phyloP scores from a whole-genome alignment of 2,888 invertebrate genomes.

The Escarpia spicata region DNA sequence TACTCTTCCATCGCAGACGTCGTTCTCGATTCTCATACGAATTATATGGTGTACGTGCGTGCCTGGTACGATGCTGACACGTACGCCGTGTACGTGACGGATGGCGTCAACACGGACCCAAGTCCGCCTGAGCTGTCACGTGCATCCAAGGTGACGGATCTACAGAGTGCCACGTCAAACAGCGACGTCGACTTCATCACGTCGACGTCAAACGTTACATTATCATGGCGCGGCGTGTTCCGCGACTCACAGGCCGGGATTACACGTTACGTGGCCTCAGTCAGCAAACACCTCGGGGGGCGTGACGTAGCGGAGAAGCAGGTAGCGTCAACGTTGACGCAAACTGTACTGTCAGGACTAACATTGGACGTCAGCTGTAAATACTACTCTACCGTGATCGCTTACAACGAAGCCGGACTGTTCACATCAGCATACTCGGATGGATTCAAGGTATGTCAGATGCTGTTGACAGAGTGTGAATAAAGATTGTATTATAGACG shows the following conservation, averaged over 20 bases:
- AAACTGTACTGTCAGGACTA: conserved; percentile 32
- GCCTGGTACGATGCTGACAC: conserved; percentile 30
- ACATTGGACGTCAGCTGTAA: background rate
- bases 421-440: conserved; percentile 37
- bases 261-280: conserved; percentile 39
- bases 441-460: conserved; percentile 29
- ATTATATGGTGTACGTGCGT: conserved; percentile 31
- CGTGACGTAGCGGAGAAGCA: conserved; percentile 36
- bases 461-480: background rate
- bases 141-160: conserved; percentile 1
- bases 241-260: background rate
- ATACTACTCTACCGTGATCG: conserved; percentile 40
- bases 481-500: background rate
- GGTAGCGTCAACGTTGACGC: conserved; percentile 33
- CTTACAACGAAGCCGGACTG: conserved; percentile 40
- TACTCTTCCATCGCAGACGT: background rate
- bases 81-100: conserved; percentile 26
- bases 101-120: conserved; percentile 20
- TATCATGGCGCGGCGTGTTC: conserved; percentile 23
- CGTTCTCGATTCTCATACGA: background rate
- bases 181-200: conserved; percentile 24
- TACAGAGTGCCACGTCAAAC: background rate
- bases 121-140: conserved; percentile 21
- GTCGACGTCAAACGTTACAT: background rate
- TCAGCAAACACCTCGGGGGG: conserved; percentile 40